These are phyloP conservation scores for Cebidichthys violaceus DNA, from an alignment of 2,113 vertebrate species.

Conservation along the genomic window DNA sequence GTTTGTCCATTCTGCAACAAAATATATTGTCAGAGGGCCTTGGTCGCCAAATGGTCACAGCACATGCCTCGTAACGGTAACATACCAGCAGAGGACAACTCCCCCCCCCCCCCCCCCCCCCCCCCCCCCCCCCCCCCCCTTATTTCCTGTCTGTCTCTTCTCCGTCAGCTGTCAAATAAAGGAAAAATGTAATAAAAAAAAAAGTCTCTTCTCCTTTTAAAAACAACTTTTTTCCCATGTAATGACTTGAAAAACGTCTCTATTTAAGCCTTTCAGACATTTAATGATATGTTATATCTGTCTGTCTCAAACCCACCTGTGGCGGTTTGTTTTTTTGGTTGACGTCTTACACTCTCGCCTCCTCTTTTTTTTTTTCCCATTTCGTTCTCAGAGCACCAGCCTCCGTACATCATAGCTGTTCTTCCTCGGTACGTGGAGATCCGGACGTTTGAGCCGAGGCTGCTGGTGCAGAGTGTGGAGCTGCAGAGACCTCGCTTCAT, in stretches of 20 bases:
- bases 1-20: neutral
- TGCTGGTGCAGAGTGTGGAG: conserved; percentile 97
- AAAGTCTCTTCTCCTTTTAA: neutral
- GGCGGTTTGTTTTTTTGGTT: neutral
- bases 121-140: too few species aligned
- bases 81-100: neutral
- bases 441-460: conserved; percentile 93
- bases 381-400: conserved; percentile 91
- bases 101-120: accelerated
- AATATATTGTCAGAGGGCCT: neutral
- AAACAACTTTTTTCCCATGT: neutral
- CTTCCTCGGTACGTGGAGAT: conserved; percentile 97
- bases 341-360: neutral
- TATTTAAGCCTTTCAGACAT: neutral
- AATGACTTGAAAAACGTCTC: neutral
- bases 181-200: neutral
- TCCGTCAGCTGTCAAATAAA: neutral
- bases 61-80: neutral
- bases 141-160: neutral
- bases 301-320: neutral
- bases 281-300: neutral
- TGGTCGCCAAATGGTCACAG: neutral
- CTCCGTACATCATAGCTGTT: conserved; percentile 97
- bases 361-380: neutral
- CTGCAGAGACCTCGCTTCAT: conserved; percentile 97